phyloP scores from a whole-genome alignment of 2,888 invertebrate genomes.

The Anaspis maculata region DNA sequence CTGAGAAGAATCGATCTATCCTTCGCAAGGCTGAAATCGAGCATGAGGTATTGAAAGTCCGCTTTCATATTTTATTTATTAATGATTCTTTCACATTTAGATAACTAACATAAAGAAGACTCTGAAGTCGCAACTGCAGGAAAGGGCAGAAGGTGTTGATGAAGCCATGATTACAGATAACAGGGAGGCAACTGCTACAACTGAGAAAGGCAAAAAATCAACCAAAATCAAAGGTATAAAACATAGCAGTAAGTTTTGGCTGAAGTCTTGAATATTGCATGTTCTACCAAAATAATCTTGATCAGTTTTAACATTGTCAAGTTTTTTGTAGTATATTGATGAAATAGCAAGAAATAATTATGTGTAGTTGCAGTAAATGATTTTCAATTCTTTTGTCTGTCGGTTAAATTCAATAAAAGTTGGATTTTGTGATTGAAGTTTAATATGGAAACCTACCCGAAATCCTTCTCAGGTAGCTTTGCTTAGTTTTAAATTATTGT shows the following conservation, averaged over 20 bases:
- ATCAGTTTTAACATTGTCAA: constrained; percentile 5
- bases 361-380: constrained; percentile 8
- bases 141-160: constrained; percentile 64
- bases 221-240: constrained; percentile 51
- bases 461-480: no score
- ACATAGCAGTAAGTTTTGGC: constrained; percentile 63
- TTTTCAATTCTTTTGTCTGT: no score
- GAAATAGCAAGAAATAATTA: constrained; percentile 1
- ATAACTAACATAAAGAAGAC: constrained; percentile 82
- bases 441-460: constrained; percentile 7
- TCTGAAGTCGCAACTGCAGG: constrained; percentile 64
- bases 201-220: constrained; percentile 44
- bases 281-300: constrained; percentile 2
- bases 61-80: background rate
- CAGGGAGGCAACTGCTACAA: constrained; percentile 52
- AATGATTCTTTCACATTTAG: constrained; percentile 40
- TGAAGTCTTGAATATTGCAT: constrained; percentile 43
- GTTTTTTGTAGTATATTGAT: constrained; percentile 3
- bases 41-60: constrained; percentile 74
- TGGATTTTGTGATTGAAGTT: constrained; percentile 7
- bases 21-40: constrained; percentile 77
- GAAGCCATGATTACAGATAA: constrained; percentile 74
- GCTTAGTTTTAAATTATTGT: no score
- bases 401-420: constrained; percentile 1
- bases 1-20: constrained; percentile 71